Evolutionary conservation across 2,888 invertebrate species (phyloP), one percentile per base, ranked within the genome.

Genomic region (Acanthococcus lagerstroemiae): DNA sequence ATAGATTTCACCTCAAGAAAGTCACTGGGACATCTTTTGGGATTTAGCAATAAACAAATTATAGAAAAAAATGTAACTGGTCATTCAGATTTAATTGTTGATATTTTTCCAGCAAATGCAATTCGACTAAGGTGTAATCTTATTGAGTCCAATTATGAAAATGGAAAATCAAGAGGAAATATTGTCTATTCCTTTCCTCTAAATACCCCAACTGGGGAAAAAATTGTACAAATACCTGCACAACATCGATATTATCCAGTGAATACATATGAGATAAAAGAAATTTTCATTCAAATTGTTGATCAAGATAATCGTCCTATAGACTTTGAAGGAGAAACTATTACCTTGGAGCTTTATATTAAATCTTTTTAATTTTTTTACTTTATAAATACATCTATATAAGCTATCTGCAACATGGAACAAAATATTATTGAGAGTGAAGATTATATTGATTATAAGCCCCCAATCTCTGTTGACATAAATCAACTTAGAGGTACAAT

Each of bases 101-200:
- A 58, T 45, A 58, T 46, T 58, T 58, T 45, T 44, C 58, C 25
- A 45, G 58, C 45, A 45, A 58, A 58, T 58, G 46, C 46, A 45
- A 45, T 60, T 26, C 26, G 50, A 60, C 22, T 60, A 26, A 48
- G 46, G 37, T 60, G 48, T 44, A 60, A 60, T 60, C 48, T 60
- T 22, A 60, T 60, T 60, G 60, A 60, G 26, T 60, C 50, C n/a
- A 58, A 58, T 45, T 45, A 45, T 58, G 58, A 58, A 45, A 58
- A 58, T 58, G 58, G 58, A 45, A 58, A 44, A 45, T 21, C 15
- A 25, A 37, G 22, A 24, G 58, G 58, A 5, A 58, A 58, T 24
- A 58, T 58, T 22, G 24, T 58, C 17, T 58, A 58, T 58, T 58
- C 46, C 19, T 58, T 58, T 58, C 58, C 58, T 22, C 45, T 58